These are phyloP conservation scores for Dryobota labecula DNA, from an alignment of 2,888 invertebrate genomes.

Conservation along the genomic window DNA sequence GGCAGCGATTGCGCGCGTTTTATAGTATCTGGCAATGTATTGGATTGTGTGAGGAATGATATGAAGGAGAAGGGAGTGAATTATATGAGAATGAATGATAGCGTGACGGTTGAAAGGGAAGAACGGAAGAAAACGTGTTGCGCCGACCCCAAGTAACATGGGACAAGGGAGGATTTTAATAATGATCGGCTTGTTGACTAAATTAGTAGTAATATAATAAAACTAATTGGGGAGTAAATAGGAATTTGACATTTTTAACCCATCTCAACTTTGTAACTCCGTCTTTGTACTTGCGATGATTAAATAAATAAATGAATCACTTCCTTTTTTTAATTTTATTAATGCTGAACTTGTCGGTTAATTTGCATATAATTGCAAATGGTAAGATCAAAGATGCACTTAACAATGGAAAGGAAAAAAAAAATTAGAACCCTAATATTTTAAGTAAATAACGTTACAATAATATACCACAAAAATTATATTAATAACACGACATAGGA, in stretches of 20 bases:
- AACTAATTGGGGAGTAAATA: too few relatives aligned
- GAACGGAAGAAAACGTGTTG: too few relatives aligned
- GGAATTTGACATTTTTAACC: too few relatives aligned
- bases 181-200: too few relatives aligned
- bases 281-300: neutral
- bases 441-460: constrained; percentile 13
- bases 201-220: neutral
- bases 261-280: neutral
- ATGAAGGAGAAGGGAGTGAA: too few relatives aligned
- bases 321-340: constrained; percentile 22
- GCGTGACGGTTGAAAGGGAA: too few relatives aligned
- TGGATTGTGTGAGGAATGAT: too few relatives aligned
- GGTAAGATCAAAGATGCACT: constrained; percentile 8
- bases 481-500: constrained; percentile 41
- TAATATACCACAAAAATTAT: constrained; percentile 34
- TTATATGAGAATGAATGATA: too few relatives aligned
- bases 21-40: too few relatives aligned
- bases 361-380: constrained; percentile 11
- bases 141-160: too few relatives aligned
- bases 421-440: neutral
- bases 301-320: constrained; percentile 10
- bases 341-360: constrained; percentile 5
- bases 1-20: too few relatives aligned
- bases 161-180: too few relatives aligned
- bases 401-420: neutral